These are phyloP conservation scores for Bugulina stolonifera DNA, from an alignment of 2,888 invertebrate species.

Conservation along the genomic window DNA sequence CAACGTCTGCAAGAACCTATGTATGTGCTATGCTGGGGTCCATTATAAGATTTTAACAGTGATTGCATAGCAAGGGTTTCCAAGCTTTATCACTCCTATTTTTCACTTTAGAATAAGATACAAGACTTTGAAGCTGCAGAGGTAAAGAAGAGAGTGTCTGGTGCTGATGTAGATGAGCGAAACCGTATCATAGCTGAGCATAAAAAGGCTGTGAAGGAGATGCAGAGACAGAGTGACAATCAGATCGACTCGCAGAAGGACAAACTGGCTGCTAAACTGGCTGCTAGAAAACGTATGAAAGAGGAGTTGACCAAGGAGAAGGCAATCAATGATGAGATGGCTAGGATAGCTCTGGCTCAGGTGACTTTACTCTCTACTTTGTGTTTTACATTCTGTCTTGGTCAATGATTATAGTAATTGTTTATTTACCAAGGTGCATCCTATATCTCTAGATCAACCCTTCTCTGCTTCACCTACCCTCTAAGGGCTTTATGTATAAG, in stretches of 20 bases:
- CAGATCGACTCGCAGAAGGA: constrained; percentile 32
- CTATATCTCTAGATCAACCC: too few species aligned
- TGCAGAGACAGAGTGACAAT: constrained; percentile 30
- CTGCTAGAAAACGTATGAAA: constrained; percentile 44
- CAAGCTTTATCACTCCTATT: not conserved
- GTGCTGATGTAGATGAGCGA: constrained; percentile 36
- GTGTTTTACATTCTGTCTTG: too few species aligned
- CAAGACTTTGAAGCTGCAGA: constrained; percentile 30
- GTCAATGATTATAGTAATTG: too few species aligned
- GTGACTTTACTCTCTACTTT: too few species aligned
- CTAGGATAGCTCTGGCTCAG: constrained; percentile 42
- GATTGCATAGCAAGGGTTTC: too few species aligned
- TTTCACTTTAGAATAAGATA: not conserved
- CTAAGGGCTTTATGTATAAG: too few species aligned
- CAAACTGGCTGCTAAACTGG: constrained; percentile 42
- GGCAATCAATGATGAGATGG: constrained; percentile 42
- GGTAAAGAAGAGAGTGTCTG: constrained; percentile 36
- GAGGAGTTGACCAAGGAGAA: constrained; percentile 43
- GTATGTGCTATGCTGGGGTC: too few species aligned
- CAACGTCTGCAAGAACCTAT: too few species aligned
- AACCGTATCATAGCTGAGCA: constrained; percentile 38
- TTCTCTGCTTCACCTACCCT: too few species aligned
- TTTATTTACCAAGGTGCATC: too few species aligned
- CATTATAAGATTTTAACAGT: too few species aligned
- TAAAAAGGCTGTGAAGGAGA: constrained; percentile 34